These are phyloP conservation scores for Linurgus olivaceus DNA, from an alignment of 2,797 vertebrate genomes.

Conservation along the genomic window DNA sequence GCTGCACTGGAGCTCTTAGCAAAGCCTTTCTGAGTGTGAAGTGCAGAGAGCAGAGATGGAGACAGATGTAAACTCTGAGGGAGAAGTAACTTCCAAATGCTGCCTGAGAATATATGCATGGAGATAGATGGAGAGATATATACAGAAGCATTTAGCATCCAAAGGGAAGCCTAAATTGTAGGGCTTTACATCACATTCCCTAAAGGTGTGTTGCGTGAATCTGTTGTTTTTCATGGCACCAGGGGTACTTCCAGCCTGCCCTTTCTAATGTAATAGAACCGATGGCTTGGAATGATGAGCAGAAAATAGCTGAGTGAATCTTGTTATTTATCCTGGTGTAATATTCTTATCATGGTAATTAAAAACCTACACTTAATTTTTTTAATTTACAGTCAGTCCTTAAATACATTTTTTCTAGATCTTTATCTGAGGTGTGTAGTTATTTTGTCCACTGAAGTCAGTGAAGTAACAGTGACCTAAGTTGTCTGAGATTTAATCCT, in stretches of 20 bases:
- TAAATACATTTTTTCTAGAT: neutral
- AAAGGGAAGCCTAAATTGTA: neutral
- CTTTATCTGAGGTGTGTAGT: neutral
- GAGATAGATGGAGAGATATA: neutral
- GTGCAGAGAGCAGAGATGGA: neutral
- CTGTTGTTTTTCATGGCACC: neutral
- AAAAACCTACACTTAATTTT: neutral
- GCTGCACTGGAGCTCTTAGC: neutral
- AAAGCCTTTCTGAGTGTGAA: neutral
- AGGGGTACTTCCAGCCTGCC: neutral
- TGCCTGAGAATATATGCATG: neutral
- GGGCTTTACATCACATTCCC: neutral
- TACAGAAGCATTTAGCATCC: neutral
- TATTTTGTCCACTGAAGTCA: neutral
- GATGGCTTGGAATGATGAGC: neutral
- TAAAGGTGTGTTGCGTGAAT: neutral
- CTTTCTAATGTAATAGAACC: neutral
- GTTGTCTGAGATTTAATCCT: neutral
- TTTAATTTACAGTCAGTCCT: neutral
- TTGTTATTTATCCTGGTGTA: neutral
- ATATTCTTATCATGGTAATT: neutral
- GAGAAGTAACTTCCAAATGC: neutral
- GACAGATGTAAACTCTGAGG: neutral
- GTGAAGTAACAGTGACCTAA: neutral
- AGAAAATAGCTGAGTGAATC: neutral